Evolutionary conservation across 2,113 vertebrate species (phyloP), one percentile per base, ranked within the genome.

Genomic region (Microtus ochrogaster): DNA sequence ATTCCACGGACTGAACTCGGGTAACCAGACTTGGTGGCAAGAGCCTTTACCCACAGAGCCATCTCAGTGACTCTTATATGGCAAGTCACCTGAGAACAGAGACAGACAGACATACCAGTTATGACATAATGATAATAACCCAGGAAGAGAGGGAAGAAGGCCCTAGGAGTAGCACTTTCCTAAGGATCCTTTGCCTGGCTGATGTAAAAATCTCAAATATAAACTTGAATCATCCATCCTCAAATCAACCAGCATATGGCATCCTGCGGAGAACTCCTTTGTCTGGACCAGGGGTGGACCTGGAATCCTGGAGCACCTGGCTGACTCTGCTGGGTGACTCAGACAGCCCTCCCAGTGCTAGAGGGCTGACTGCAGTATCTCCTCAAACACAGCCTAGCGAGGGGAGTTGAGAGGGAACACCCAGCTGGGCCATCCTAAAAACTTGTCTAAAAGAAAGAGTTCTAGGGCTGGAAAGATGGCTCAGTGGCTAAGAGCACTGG

Each of bases 41-140:
- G 17, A 39, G 17, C 5, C 9, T 66, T 86, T 68, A 47, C 63
- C 83, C 41, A 19, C 17, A 13, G 28, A 68, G 83, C 41, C 63
- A 36, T 66, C 17, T 47, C 63, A 30, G 28, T 28, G 39, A 14
- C 58, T 41, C 2, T 41, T 63, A 30, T 16, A 26, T 41, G n/a
- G 41, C 36, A 72, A 91, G 39, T 68, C 36, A 52, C 44, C 68
- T 68, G 44, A 47, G 61, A 95, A 94, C 86, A 85, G 76, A 90
- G 41, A 39, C 65, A 89, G 24, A 76, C 12, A 88, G 14, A 76
- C 13, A n/a, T 0, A n/a, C 36, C 41, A 79, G 24, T 78, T 68
- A 86, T 77, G 58, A 68, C 39, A 77, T 77, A 68, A 26, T 14
- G 41, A 85, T 63, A 58, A 44, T 2, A 70, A 95, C 5, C 58